phyloP scores from a whole-genome alignment of 2,888 invertebrate species.

The Rhingia campestris region DNA sequence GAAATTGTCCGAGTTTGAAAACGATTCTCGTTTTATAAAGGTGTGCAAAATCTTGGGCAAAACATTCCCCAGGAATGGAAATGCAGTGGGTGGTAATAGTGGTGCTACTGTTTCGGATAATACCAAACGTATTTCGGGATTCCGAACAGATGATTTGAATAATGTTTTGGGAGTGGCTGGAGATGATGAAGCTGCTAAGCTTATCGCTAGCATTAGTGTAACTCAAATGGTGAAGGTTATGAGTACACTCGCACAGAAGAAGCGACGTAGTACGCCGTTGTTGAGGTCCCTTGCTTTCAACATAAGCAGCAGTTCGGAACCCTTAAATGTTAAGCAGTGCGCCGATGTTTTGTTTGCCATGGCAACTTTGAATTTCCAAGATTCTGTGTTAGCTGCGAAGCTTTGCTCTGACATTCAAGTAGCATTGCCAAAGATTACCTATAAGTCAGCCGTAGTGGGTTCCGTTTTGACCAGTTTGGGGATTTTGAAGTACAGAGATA shows the following conservation, averaged over 20 bases:
- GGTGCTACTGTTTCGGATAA: conserved; percentile 2
- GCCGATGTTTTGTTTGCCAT: conserved; percentile 89
- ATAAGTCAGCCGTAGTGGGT: conserved; percentile 87
- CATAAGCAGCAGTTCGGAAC: conserved; percentile 86
- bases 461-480: conserved; percentile 90
- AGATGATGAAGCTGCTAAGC: conserved; percentile 91
- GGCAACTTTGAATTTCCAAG: conserved; percentile 89
- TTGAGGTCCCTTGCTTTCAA: conserved; percentile 88
- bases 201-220: conserved; percentile 87
- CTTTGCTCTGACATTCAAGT: conserved; percentile 86
- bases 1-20: conserved; percentile 87
- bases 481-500: conserved; percentile 88
- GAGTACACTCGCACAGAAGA: conserved; percentile 86
- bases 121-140: conserved; percentile 78
- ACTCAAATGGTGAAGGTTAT: conserved; percentile 91
- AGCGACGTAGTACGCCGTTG: conserved; percentile 88
- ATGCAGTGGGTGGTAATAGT: neutral
- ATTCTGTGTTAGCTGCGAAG: conserved; percentile 87
- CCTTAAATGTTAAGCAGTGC: conserved; percentile 88
- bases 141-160: conserved; percentile 87
- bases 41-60: conserved; percentile 87
- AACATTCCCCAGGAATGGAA: conserved; percentile 77
- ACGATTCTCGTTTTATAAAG: conserved; percentile 87
- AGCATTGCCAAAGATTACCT: conserved; percentile 83
- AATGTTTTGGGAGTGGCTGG: conserved; percentile 89